phyloP scores from a whole-genome alignment of 2,797 vertebrate genomes.

The Vultur gryphus region DNA sequence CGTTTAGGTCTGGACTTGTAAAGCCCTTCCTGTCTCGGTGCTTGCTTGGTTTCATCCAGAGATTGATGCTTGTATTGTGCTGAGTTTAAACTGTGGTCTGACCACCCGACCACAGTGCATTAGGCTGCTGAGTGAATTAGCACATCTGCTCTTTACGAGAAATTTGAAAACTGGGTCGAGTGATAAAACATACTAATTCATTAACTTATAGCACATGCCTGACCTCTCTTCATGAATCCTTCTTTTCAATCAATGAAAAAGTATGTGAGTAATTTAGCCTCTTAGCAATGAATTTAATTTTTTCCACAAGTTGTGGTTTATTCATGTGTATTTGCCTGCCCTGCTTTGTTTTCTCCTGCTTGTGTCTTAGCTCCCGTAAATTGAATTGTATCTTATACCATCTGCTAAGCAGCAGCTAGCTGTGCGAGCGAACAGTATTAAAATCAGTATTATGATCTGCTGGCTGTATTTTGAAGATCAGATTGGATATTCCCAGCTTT shows the following conservation, averaged over 20 bases:
- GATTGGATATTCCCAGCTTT: background rate
- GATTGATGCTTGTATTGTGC: background rate
- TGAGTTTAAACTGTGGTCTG: background rate
- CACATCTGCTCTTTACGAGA: background rate
- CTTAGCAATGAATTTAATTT: background rate
- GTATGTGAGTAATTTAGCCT: background rate
- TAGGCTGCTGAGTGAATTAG: background rate
- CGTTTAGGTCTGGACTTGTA: background rate
- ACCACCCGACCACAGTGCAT: background rate
- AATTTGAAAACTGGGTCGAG: background rate
- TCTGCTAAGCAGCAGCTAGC: background rate
- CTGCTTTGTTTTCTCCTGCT: background rate
- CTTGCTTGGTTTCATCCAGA: background rate
- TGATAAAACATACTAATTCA: background rate
- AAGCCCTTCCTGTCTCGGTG: background rate
- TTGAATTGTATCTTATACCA: background rate
- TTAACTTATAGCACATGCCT: background rate
- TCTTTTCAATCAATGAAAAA: background rate
- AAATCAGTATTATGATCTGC: background rate
- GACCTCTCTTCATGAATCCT: background rate
- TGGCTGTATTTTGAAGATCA: background rate
- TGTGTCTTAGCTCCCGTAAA: background rate
- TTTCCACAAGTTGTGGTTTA: background rate
- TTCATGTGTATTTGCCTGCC: background rate
- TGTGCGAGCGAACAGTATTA: background rate